phyloP scores from a whole-genome alignment of 2,888 invertebrate genomes.

The Campoplex capitator region DNA sequence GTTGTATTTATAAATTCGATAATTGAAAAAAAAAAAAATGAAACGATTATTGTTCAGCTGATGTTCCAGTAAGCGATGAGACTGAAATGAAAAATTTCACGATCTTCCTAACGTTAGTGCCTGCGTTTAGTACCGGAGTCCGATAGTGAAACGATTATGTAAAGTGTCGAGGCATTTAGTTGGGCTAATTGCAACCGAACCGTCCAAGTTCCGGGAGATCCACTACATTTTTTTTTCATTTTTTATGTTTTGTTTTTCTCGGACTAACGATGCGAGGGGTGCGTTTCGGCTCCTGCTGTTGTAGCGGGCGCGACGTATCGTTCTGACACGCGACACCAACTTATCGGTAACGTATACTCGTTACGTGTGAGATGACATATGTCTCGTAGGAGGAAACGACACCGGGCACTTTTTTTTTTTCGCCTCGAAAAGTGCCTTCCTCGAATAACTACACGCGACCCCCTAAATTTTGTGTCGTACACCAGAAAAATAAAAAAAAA shows the following conservation, averaged over 20 bases:
- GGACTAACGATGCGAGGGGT: slow-evolving; percentile 10
- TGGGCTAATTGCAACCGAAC: slow-evolving; percentile 77
- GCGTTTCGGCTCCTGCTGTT: slow-evolving; percentile 39
- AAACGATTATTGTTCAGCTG: not conserved
- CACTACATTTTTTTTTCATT: no score
- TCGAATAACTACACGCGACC: slow-evolving; percentile 2
- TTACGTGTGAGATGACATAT: slow-evolving; percentile 72
- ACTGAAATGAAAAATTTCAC: not conserved
- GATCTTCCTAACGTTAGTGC: not conserved
- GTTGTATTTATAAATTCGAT: no score
- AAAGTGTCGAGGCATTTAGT: slow-evolving; percentile 81
- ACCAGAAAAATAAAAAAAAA: not conserved
- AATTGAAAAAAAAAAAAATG: not conserved
- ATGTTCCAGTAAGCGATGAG: not conserved
- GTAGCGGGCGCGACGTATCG: slow-evolving; percentile 74
- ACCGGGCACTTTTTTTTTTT: slow-evolving; percentile 8
- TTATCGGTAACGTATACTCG: slow-evolving; percentile 74
- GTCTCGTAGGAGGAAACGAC: slow-evolving; percentile 66
- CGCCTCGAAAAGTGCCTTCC: not conserved
- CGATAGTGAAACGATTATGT: slow-evolving; percentile 74
- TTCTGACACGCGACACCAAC: slow-evolving; percentile 78
- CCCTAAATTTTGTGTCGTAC: not conserved
- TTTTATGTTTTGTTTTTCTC: slow-evolving; percentile 1
- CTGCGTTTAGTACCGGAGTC: not conserved
- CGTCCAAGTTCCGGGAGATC: slow-evolving; percentile 56